Conservation (phyloP, 2,888 invertebrate genomes). For the Branchellion lobata region DNA sequence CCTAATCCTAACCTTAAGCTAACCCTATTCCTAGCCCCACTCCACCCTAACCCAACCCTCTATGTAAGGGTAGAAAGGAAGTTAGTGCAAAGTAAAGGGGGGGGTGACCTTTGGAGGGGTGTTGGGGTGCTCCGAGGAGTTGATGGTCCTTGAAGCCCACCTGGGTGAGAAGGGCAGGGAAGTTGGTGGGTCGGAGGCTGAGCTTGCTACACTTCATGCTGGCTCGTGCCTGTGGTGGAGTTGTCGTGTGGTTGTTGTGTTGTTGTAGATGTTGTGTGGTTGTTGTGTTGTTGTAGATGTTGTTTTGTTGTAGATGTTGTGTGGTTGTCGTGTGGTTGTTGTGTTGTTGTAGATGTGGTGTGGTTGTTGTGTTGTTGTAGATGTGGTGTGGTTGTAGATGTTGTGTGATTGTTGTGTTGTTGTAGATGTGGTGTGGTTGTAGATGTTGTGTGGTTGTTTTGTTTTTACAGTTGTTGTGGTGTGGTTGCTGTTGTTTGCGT, state of each 20-base stretch:
- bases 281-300: neutral
- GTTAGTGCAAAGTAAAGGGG: too few species aligned
- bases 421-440: too few species aligned
- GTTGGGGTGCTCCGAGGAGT: constrained; percentile 76
- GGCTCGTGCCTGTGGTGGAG: constrained; percentile 65
- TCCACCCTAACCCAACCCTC: neutral
- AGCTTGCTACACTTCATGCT: constrained; percentile 68
- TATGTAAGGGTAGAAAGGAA: too few species aligned
- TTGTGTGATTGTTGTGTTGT: too few species aligned
- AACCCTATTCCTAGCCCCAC: neutral
- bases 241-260: neutral
- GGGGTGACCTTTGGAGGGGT: constrained; percentile 81
- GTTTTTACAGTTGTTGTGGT: too few species aligned
- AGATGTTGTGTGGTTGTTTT: too few species aligned
- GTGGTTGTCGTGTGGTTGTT: neutral
- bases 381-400: too few species aligned
- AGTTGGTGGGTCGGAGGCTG: constrained; percentile 81
- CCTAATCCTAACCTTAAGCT: too few species aligned
- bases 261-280: neutral
- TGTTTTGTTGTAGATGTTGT: neutral
- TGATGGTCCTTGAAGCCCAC: constrained; percentile 89
- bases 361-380: too few species aligned
- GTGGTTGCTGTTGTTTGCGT: too few species aligned
- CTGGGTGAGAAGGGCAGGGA: constrained; percentile 81
- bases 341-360: neutral